These are phyloP conservation scores for Athalia circularis DNA, from an alignment of 2,888 invertebrate species.

Conservation along the genomic window DNA sequence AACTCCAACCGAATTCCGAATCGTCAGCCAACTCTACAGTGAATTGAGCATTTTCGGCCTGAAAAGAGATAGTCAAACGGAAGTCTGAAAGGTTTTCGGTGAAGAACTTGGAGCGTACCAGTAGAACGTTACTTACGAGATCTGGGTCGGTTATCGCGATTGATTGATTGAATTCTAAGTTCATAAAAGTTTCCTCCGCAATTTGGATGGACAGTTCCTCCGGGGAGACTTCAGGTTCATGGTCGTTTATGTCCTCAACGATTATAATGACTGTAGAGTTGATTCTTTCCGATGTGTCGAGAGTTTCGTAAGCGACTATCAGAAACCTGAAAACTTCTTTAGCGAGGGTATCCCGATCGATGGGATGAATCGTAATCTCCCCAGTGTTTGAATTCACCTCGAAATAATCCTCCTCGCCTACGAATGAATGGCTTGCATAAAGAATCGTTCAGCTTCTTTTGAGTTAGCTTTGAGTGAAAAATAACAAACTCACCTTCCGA, in stretches of 20 bases:
- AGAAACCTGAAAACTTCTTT: slow-evolving; percentile 62
- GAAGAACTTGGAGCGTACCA: background rate
- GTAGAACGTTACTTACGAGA: slow-evolving; percentile 61
- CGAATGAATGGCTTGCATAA: background rate
- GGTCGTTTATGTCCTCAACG: slow-evolving; percentile 81
- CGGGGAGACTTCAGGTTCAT: slow-evolving; percentile 76
- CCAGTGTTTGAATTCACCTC: slow-evolving; percentile 61
- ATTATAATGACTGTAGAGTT: slow-evolving; percentile 64
- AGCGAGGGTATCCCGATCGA: slow-evolving; percentile 69
- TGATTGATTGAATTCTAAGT: slow-evolving; percentile 73
- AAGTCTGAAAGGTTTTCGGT: background rate
- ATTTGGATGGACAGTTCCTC: slow-evolving; percentile 72
- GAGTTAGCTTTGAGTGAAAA: background rate
- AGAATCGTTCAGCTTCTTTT: background rate
- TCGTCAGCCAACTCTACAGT: slow-evolving; percentile 70
- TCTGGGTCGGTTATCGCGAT: slow-evolving; percentile 75
- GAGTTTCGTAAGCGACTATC: slow-evolving; percentile 68
- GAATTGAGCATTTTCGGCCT: slow-evolving; percentile 80
- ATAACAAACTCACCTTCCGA: slow-evolving; percentile 58
- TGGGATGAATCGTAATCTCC: slow-evolving; percentile 63
- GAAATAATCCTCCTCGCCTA: slow-evolving; percentile 71
- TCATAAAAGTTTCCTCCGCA: slow-evolving; percentile 76
- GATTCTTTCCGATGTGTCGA: slow-evolving; percentile 55
- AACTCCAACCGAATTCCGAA: slow-evolving; percentile 62
- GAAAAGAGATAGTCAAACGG: slow-evolving; percentile 3